Conservation (phyloP, 2,888 invertebrate species). For the Platycheirus rosarum region DNA sequence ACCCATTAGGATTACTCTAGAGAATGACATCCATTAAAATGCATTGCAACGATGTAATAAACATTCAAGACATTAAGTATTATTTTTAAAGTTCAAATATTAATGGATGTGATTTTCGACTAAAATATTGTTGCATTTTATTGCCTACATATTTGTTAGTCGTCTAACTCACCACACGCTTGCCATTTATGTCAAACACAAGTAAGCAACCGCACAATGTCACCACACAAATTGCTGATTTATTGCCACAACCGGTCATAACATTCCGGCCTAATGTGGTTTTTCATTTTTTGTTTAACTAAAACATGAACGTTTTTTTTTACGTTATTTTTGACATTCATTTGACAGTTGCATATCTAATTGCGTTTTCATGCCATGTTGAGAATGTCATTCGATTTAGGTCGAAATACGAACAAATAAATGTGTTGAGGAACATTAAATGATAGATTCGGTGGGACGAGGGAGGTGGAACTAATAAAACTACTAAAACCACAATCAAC, state of each 20-base stretch:
- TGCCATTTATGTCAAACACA: conserved; percentile 22
- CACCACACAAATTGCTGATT: conserved; percentile 21
- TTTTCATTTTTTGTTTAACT: conserved; percentile 1
- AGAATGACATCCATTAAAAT: no score
- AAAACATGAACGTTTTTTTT: neutral
- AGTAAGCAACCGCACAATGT: conserved; percentile 30
- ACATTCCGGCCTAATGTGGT: conserved; percentile 2
- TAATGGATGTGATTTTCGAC: neutral
- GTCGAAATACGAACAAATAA: neutral
- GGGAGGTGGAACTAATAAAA: neutral
- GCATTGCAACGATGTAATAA: no score
- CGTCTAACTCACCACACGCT: neutral
- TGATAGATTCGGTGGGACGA: no score
- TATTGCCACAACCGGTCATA: conserved; percentile 14
- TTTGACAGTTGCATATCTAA: conserved; percentile 33
- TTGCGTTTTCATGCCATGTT: conserved; percentile 28
- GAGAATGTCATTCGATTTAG: conserved; percentile 9
- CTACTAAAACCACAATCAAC: conserved; percentile 34
- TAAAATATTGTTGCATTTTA: neutral
- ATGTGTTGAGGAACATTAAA: conserved; percentile 13
- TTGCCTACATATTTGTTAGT: neutral
- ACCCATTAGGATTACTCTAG: no score
- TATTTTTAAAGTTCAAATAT: neutral
- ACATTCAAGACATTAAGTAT: no score
- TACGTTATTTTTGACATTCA: conserved; percentile 17